Percentiles rank a stretch among this genome's conserved stretches.
Conservation (phyloP, 2,113 vertebrate species). For the Psophia crepitans region DNA sequence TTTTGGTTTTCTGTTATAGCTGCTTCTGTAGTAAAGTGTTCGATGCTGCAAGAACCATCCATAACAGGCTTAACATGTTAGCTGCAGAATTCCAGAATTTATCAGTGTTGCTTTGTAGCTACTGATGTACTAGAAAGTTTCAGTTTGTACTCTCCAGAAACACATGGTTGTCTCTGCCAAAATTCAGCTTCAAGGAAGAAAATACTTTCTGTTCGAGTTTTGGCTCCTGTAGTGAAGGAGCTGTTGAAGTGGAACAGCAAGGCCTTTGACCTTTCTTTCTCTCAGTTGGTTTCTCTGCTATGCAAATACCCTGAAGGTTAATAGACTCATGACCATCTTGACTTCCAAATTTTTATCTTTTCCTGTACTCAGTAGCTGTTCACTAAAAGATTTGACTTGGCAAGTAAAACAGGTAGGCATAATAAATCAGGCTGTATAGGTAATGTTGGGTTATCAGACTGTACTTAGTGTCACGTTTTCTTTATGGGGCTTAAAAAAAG, state of each 20-base stretch:
- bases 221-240: neutral
- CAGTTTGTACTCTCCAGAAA: neutral
- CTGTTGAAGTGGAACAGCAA: neutral
- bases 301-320: neutral
- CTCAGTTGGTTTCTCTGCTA: neutral
- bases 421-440: neutral
- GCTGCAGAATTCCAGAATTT: neutral
- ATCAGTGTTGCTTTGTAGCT: neutral
- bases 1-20: neutral
- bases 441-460: neutral
- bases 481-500: neutral
- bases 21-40: neutral
- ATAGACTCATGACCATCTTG: neutral
- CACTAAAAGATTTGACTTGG: neutral
- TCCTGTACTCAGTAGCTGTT: neutral
- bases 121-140: neutral
- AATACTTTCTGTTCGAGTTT: neutral
- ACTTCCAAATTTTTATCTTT: neutral
- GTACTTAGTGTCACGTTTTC: neutral
- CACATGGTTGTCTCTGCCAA: neutral
- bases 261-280: neutral
- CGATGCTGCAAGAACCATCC: neutral
- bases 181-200: neutral
- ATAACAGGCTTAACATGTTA: neutral
- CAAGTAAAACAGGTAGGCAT: neutral